Evolutionary conservation across 2,888 invertebrate species (phyloP), one percentile per base, ranked within the genome.

Genomic region (Cheiracanthium punctorium): DNA sequence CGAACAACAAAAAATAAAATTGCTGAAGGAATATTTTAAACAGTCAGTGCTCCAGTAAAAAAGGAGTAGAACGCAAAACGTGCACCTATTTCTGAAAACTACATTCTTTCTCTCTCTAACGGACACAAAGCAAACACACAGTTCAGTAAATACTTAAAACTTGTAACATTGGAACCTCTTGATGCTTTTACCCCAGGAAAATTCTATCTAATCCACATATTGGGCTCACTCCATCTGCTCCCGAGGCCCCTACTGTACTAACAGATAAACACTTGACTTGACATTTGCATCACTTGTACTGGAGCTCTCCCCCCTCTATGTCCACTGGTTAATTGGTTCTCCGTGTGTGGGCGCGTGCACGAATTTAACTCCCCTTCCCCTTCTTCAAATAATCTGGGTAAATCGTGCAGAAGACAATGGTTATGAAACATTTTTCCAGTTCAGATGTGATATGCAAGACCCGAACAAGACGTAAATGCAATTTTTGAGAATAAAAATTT

Each of bases 201-300:
- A 24, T 24, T 58, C 58, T 24, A 58, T 17, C 58, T 58, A 58
- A 58, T 58, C 58, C 58, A 58, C 58, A 58, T 58, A 24, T 58
- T 58, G 12, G 58, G 58, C 24, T 24, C 24, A 58, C 58, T 17
- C 24, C 20, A 17, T 24, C 17, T 7, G 43, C 43, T 48, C 17
- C 14, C 58, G 1, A 24, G 10, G 12, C 24, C 58, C 37, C 48
- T 17, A 28, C 37, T 43, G 30, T 33, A 69, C 81, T 67, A 64
- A 75, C 75, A 75, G 74, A 75, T 76, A 82, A 82, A 82, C 82
- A 82, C 82, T 82, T 71, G 82, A 82, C 43, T 32, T 82, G 76
- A 74, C 69, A n/a, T 70, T 58, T 24, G 75, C 64, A 28, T 65
- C 43, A 41, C 43, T 33, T 30, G 41, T 41, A 0, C 28, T 30